Conservation (phyloP, 2,113 vertebrate species). For the Phrynosoma blainvillii region DNA sequence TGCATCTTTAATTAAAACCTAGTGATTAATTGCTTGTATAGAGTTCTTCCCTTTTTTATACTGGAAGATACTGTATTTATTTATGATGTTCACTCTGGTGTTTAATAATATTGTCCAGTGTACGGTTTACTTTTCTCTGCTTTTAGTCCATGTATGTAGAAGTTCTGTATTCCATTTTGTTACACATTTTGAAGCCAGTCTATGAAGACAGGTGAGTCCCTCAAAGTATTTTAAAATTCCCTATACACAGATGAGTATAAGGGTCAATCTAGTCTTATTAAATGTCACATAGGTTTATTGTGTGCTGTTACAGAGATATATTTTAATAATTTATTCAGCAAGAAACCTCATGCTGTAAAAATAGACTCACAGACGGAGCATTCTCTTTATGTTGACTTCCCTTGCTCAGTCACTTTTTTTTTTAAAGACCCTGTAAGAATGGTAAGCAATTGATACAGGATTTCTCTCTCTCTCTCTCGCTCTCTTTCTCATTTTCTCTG, state of each 20-base stretch:
- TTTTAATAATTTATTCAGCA: conserved; percentile 76
- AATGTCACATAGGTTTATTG: conserved; percentile 65
- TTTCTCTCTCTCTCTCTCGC: conserved; percentile 18
- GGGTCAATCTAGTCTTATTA: conserved; percentile 57
- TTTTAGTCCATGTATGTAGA: conserved; percentile 75
- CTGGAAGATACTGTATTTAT: conserved; percentile 73
- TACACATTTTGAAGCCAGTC: conserved; percentile 77
- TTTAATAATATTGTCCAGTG: conserved; percentile 75
- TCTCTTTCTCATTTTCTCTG: conserved; percentile 38
- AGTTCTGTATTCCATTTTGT: conserved; percentile 75
- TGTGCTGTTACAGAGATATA: conserved; percentile 66
- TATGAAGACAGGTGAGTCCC: conserved; percentile 74
- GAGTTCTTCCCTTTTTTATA: conserved; percentile 74
- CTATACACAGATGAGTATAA: conserved; percentile 65
- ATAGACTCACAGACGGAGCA: conserved; percentile 59
- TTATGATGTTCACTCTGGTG: conserved; percentile 74
- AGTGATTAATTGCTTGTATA: conserved; percentile 71
- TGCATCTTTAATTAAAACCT: conserved; percentile 75
- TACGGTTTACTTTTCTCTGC: conserved; percentile 76
- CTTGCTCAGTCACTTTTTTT: conserved; percentile 58
- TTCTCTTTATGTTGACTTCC: conserved; percentile 45
- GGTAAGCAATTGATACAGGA: conserved; percentile 59
- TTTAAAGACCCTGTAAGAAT: conserved; percentile 49
- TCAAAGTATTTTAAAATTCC: conserved; percentile 68
- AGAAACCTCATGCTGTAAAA: conserved; percentile 68